Evolutionary conservation across 2,888 invertebrate genomes (phyloP), one percentile per base, ranked within the genome.

Genomic region (Epinotia brunnichana): DNA sequence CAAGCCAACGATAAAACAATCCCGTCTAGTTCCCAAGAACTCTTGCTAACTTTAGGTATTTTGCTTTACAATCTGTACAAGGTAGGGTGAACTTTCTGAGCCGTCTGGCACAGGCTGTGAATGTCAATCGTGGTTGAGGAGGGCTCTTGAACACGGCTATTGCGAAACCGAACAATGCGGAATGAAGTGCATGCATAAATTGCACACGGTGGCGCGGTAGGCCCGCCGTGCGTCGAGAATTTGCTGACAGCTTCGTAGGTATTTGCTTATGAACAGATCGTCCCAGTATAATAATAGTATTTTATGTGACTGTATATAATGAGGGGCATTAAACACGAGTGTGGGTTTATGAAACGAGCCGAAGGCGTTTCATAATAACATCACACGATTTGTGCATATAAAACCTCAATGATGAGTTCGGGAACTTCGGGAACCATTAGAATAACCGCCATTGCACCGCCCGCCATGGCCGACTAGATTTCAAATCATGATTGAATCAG

Each of bases 161-260:
- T 87, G 86, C 87, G 78, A 83, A 84, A 85, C 84, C 81, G 88
- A 89, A 92, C 90, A 92, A 92, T 90, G 87, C 81, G 83, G 81
- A 87, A 87, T 89, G 85, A 83, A 87, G 88, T 87, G 84, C 82
- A 83, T 81, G 82, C 81, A 83, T 82, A 76, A 84, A 85, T 83
- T 82, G 77, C 79, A 77, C 77, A 78, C 73, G 72, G 75, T 71
- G 73, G 76, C 69, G 39, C 57, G 53, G 72, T 35, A 51, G 68
- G 57, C 53, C 41, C 15, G 53, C 53, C 59, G 59, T 53, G 48
- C 60, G 35, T 60, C 39, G 48, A 24, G 73, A 24, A 69, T 63
- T 73, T 59, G 68, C 68, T 73, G 57, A 53, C 53, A 35, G 62
- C 39, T 19, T 48, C 56, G 17, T 56, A 62, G 56, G 48, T 39